Conservation (phyloP, 2,113 vertebrate genomes). For the Murina feae region DNA sequence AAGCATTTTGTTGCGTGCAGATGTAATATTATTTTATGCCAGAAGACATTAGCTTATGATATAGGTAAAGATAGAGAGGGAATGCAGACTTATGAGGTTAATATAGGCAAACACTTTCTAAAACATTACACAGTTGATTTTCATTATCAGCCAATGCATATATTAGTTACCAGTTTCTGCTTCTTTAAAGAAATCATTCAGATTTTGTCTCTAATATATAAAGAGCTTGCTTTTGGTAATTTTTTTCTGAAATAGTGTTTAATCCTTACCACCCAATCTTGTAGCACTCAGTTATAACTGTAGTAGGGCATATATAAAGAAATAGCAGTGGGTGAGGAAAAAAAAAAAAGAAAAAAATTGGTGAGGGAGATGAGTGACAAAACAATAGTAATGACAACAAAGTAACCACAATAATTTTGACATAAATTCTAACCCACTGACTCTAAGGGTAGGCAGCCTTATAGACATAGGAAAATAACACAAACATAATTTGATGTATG, state of each 20-base stretch:
- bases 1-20: background rate
- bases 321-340: background rate
- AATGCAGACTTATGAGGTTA: slow-evolving; percentile 22
- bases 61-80: background rate
- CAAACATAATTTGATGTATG: background rate
- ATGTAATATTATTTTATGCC: slow-evolving; percentile 26
- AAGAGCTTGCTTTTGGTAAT: slow-evolving; percentile 1
- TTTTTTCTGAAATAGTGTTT: background rate
- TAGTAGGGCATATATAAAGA: background rate
- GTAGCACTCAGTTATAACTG: background rate
- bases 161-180: background rate
- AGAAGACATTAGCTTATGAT: background rate
- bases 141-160: background rate
- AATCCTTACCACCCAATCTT: background rate
- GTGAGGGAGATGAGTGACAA: background rate
- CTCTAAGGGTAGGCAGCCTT: background rate
- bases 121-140: slow-evolving; percentile 30
- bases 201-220: background rate
- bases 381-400: background rate
- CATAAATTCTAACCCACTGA: background rate
- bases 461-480: background rate
- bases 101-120: slow-evolving; percentile 20
- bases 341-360: background rate
- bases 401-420: background rate
- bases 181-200: background rate